Base-by-base conservation (phyloP, 1,140 invertebrate species). In the Trypoxylus dichotomus region DNA sequence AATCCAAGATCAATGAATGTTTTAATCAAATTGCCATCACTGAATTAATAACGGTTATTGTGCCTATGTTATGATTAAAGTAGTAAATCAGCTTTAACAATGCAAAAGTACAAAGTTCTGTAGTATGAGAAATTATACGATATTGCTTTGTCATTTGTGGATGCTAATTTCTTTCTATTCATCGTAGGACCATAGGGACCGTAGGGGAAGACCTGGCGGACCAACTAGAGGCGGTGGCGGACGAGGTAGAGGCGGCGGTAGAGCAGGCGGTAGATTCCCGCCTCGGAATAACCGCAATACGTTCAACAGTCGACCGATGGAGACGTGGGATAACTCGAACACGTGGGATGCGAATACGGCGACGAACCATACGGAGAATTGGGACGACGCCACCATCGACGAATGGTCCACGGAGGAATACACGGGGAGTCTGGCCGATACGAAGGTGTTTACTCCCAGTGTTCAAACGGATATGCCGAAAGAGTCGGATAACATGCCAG, bases 401-500 rank as follows among this genome's bases (percentile, higher is more conserved):
- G 95, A 97, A 83, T 97, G 96, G 96, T 96, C 96, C 86, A 96
- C 96, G 84, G 96, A 97, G 87, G 95, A 97, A 84, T 98, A 97
- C 88, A 96, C 95, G 11, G 96, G 96, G 76, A 96, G 94, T 79
- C 88, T 97, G 76, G 93, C 95, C 76, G 96, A 98, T 84, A 96
- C 94, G n/a, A 97, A 97, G 89, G 96, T 98, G 73, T 96, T 96
- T 83, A 96, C 94, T 42, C 92, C 94, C 29, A 94, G 93, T 82
- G 87, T 78, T 80, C 84, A 78, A 42, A 42, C 78, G 0, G 41
- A 77, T 10, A 5, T 24, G 3, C 24, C 58, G 0, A 32, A 79
- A 60, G 79, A 82, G 13, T 25, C 75, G 3, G 21, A 74, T 27
- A 78, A 11, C 15, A 79, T 68, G 21, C 63, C 78, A 7, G 54